phyloP scores from a whole-genome alignment of 30 jellyfish, hydroid and myxozoan genomes.

The Aurelia coerulea region DNA sequence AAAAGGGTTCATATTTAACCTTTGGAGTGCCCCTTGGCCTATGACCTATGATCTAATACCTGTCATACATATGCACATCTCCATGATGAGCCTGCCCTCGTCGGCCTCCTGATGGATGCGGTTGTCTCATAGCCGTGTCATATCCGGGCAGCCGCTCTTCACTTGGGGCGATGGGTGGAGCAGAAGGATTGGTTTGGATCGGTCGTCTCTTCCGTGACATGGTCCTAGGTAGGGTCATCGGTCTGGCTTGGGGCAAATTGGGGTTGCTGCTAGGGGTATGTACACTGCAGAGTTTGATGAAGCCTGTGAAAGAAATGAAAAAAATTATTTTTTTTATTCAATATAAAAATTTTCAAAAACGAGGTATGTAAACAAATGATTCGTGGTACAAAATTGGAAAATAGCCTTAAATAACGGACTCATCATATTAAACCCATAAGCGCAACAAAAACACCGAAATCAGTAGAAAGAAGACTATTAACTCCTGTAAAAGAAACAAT shows the following conservation, averaged over 20 bases:
- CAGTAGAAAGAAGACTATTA: too few relatives aligned
- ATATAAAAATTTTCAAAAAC: too few relatives aligned
- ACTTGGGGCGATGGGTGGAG: constrained; percentile 48
- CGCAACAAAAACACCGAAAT: too few relatives aligned
- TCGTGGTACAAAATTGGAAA: too few relatives aligned
- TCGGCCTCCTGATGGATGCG: constrained; percentile 16
- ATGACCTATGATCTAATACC: neutral
- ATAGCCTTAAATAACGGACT: too few relatives aligned
- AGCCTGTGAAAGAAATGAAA: constrained; percentile 53
- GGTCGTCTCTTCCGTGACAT: constrained; percentile 71
- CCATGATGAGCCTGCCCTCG: neutral
- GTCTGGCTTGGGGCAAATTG: constrained; percentile 81
- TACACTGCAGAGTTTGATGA: constrained; percentile 93
- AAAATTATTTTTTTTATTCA: neutral
- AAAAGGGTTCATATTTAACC: too few relatives aligned
- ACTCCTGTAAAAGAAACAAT: too few relatives aligned
- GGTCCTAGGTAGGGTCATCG: constrained; percentile 88
- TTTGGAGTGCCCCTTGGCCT: too few relatives aligned
- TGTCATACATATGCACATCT: constrained; percentile 18
- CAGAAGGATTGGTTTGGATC: constrained; percentile 28
- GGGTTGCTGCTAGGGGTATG: constrained; percentile 99
- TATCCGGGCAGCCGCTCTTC: constrained; percentile 80
- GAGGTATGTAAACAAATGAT: too few relatives aligned
- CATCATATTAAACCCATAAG: too few relatives aligned
- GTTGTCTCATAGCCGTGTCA: constrained; percentile 74